phyloP scores from a whole-genome alignment of 2,888 invertebrate species.

The Ophion obscuratus region DNA sequence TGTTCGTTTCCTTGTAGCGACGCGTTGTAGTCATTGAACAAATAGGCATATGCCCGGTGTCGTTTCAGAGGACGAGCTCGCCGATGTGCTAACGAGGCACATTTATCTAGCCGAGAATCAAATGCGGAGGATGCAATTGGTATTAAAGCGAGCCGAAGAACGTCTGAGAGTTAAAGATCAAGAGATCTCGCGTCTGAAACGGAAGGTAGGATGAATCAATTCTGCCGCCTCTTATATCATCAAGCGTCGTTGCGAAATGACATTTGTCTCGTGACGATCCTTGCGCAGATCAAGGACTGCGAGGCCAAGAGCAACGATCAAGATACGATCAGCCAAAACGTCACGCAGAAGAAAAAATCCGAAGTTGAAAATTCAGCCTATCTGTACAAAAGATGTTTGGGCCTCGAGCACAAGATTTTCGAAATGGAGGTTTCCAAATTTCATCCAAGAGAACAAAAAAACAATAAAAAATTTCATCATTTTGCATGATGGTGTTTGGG shows the following conservation, averaged over 20 bases:
- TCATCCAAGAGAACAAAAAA: constrained; percentile 9
- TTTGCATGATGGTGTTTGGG: not conserved
- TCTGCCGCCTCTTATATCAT: constrained; percentile 9
- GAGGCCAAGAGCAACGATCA: constrained; percentile 74
- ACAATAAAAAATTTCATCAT: not conserved
- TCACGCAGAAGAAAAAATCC: constrained; percentile 70
- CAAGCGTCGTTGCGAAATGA: constrained; percentile 8
- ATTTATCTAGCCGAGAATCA: constrained; percentile 76
- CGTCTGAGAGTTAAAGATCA: constrained; percentile 74
- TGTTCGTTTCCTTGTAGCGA: not conserved
- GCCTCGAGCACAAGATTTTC: constrained; percentile 75
- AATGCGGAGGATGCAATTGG: constrained; percentile 74
- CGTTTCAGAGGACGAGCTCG: constrained; percentile 74
- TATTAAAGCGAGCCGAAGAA: constrained; percentile 75
- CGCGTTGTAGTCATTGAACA: not conserved
- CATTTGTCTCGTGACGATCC: not conserved
- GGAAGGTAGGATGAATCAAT: constrained; percentile 70
- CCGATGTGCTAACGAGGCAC: constrained; percentile 75
- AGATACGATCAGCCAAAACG: constrained; percentile 71
- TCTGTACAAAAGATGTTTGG: constrained; percentile 75
- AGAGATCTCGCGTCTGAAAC: constrained; percentile 76
- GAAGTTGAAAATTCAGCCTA: constrained; percentile 76
- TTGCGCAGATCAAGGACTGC: constrained; percentile 76
- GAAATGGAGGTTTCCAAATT: constrained; percentile 79
- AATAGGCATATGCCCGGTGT: not conserved